A percentile compares a stretch with the other conserved stretches of the same genome.
These are phyloP conservation scores for Onychorhynchus coronatus DNA, from an alignment of 2,113 vertebrate species.

Conservation along the genomic window DNA sequence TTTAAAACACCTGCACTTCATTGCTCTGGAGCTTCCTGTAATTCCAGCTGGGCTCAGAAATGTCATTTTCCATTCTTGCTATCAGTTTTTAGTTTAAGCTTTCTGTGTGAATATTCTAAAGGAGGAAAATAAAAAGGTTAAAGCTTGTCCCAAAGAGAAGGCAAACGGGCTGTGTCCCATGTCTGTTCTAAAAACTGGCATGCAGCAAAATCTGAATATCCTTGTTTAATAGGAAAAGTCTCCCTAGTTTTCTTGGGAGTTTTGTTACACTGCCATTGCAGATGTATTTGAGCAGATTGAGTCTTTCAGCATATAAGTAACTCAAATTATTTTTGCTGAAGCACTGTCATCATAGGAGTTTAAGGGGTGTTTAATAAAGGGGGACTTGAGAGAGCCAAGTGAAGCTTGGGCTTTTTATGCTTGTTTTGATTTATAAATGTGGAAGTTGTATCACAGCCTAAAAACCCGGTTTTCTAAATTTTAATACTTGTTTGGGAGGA, in stretches of 20 bases:
- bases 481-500: not conserved
- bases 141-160: not conserved
- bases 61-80: not conserved
- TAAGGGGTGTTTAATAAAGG: not conserved
- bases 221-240: not conserved
- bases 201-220: not conserved
- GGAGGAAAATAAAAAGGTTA: not conserved
- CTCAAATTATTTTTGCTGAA: not conserved
- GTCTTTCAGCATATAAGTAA: not conserved
- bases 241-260: not conserved
- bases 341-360: accelerated
- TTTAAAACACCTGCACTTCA: not conserved
- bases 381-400: not conserved
- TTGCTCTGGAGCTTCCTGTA: not conserved
- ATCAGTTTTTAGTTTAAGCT: not conserved
- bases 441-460: not conserved
- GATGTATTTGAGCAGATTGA: not conserved
- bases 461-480: not conserved
- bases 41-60: not conserved
- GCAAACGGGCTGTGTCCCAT: not conserved
- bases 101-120: not conserved
- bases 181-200: not conserved
- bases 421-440: not conserved
- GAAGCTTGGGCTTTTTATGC: not conserved
- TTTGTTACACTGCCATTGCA: not conserved